Conservation (phyloP, 1,140 invertebrate genomes). For the Leguminivora glycinivorella region DNA sequence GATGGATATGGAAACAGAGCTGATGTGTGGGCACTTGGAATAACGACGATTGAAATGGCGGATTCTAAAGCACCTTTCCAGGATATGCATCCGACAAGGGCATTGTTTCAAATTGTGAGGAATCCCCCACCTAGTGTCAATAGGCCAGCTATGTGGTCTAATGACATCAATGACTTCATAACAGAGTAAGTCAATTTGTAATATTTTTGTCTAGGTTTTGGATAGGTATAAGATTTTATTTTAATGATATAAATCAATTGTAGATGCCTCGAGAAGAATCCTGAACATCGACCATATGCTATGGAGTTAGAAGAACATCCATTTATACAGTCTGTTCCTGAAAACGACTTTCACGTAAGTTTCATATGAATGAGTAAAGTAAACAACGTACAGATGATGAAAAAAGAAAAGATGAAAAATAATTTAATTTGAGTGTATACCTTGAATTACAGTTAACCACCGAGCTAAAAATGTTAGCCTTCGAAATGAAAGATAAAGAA, state of each 20-base stretch:
- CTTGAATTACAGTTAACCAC: constrained; percentile 72
- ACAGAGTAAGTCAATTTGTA: constrained; percentile 82
- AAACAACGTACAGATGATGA: too few species aligned
- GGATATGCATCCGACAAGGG: constrained; percentile 92
- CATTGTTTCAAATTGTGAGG: constrained; percentile 91
- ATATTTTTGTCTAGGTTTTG: too few species aligned
- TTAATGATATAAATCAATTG: constrained; percentile 3
- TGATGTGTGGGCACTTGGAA: constrained; percentile 96
- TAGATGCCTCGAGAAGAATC: constrained; percentile 94
- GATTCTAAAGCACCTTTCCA: constrained; percentile 92
- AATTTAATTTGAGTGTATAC: constrained; percentile 23
- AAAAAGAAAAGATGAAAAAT: too few species aligned
- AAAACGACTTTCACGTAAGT: constrained; percentile 87
- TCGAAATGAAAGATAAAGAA: constrained; percentile 66
- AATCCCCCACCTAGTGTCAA: constrained; percentile 91
- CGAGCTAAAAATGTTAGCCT: constrained; percentile 82
- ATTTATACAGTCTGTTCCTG: constrained; percentile 86
- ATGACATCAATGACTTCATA: constrained; percentile 91
- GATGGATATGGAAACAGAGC: constrained; percentile 85
- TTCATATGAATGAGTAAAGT: constrained; percentile 1
- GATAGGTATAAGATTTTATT: constrained; percentile 18
- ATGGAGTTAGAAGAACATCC: constrained; percentile 93
- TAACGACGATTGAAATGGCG: constrained; percentile 94
- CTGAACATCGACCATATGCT: constrained; percentile 92
- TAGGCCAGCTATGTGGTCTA: constrained; percentile 87